Evolutionary conservation across 2,888 invertebrate species (phyloP).

Genomic region (Tenthredo distinguenda): DNA sequence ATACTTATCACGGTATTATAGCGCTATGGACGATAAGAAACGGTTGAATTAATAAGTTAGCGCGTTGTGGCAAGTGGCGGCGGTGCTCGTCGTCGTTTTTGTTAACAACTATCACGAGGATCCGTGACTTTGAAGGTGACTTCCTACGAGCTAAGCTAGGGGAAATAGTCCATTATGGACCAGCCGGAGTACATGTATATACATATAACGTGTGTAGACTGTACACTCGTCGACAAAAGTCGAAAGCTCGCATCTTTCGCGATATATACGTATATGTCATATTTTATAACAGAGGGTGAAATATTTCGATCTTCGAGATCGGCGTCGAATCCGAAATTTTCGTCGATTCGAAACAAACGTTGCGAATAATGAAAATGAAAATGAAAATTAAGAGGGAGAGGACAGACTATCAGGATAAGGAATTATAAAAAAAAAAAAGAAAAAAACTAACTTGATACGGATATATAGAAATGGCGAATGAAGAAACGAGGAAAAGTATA

Average conservation of each 20-base stretch:
- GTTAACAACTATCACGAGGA: conserved; percentile 12
- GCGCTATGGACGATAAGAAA: not conserved
- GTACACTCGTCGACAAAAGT: conserved; percentile 35
- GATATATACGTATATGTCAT: too few species aligned
- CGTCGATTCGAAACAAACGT: too few species aligned
- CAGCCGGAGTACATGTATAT: conserved; percentile 56
- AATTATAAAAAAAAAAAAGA: not conserved
- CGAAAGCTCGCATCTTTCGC: not conserved
- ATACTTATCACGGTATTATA: not conserved
- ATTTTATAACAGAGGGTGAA: too few species aligned
- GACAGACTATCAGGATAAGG: too few species aligned
- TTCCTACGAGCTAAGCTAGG: conserved; percentile 73
- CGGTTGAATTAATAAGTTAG: conserved; percentile 45
- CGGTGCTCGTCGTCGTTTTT: conserved; percentile 2
- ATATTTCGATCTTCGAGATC: too few species aligned
- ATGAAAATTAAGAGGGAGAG: not conserved
- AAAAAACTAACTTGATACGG: not conserved
- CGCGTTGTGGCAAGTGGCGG: not conserved
- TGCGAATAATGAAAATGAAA: not conserved
- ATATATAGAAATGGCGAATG: too few species aligned
- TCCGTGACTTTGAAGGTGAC: conserved; percentile 77
- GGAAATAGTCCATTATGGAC: conserved; percentile 77
- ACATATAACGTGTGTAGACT: not conserved
- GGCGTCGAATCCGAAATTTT: too few species aligned
- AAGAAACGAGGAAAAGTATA: too few species aligned